Conservation (phyloP, 2,113 vertebrate species). For the Galeopterus variegatus region DNA sequence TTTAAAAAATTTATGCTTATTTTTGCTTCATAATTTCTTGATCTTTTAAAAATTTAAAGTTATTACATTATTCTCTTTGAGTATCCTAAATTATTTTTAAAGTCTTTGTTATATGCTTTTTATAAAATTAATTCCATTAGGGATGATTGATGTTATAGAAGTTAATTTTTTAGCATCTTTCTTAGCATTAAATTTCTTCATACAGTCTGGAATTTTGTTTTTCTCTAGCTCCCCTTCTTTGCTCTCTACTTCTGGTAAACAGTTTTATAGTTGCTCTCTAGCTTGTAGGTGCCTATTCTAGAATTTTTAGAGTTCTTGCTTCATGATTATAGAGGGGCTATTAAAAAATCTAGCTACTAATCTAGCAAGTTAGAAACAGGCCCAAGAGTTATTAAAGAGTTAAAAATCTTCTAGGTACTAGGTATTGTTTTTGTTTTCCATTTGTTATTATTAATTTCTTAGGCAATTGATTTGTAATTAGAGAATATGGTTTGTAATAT, state of each 20-base stretch:
- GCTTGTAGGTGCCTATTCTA: not conserved
- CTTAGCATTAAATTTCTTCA: not conserved
- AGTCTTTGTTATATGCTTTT: conserved; percentile 19
- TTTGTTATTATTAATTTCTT: not conserved
- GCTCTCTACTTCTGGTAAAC: not conserved
- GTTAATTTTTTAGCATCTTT: not conserved
- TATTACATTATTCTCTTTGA: not conserved
- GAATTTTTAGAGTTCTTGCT: conserved; percentile 23
- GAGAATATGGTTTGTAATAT: not conserved
- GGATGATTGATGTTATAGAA: not conserved
- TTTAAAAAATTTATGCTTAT: not conserved
- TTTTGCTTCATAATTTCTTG: not conserved
- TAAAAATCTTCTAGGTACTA: not conserved
- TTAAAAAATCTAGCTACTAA: not conserved
- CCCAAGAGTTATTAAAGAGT: not conserved
- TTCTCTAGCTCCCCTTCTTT: not conserved
- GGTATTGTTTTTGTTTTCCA: not conserved
- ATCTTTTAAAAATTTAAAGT: not conserved
- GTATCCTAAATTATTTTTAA: not conserved
- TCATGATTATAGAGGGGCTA: not conserved
- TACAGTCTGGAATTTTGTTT: not conserved
- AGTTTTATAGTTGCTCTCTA: not conserved
- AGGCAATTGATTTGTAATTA: not conserved
- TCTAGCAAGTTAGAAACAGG: not conserved
- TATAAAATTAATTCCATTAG: not conserved